Evolutionary conservation across 1,140 invertebrate genomes (phyloP), one percentile per base, ranked within the genome.

Genomic region (Brachionus plicatilis): DNA sequence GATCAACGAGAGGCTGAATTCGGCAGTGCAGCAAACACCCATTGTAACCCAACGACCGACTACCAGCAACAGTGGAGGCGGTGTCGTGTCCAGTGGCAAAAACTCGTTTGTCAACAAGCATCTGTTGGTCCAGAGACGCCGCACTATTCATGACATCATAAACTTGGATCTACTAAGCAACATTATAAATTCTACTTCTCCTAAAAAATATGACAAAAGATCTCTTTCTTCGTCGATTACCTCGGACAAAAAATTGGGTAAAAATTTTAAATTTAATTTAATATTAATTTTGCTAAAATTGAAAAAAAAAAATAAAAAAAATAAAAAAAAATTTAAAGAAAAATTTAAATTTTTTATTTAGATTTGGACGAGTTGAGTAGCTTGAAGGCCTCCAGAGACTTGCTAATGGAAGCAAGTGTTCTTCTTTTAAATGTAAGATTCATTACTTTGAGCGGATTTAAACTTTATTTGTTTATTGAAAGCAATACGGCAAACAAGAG

Each of bases 401-500:
- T 82, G 27, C 20, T 82, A 45, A 45, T 43, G 37, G 24, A 82
- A 82, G 79, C 53, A 82, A 43, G 20, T 65, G 79, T 82, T 41
- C 53, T 11, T 20, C 33, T 82, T 11, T 45, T 68, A 12, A 82
- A 82, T 47, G 79, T 82, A 82, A 65, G n/a, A 41, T 29, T 33
- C 8, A 33, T 80, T 80, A 8, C 37, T 8, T 17, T 80, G 24
- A 11, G 7, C 27, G 66, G 11, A 33, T 56, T 60, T 43, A 56
- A 33, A 65, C 2, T 47, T 65, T 37, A 33, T 65, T 82, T 65
- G 29, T 27, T 82, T 47, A 3, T 68, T 37, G 17, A 56, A 14
- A 82, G 79, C 79, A 82, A 82, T 82, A 65, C 37, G 79, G 53
- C 29, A 82, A 68, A 66, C 79, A 82, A 82, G 79, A 82, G 24